Evolutionary conservation across 2,113 vertebrate species (phyloP), one percentile per base, ranked within the genome.

Genomic region (Dermatemys mawii): DNA sequence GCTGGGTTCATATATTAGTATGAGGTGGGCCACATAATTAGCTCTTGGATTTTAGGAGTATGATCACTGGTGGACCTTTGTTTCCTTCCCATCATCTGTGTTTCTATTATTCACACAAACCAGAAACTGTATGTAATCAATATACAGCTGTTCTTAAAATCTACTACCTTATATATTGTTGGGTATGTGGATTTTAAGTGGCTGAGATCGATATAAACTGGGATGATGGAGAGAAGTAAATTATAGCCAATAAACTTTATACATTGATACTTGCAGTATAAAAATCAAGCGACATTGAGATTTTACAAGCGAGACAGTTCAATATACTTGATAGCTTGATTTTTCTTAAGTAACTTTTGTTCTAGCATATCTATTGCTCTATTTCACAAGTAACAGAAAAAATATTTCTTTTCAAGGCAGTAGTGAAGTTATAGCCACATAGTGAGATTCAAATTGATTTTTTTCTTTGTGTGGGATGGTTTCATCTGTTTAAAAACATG

Each of bases 391-490:
- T 51, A 27, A 67, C 81, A 87, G 86, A 86, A 2, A 57, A 75
- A 81, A 81, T 82, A 63, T 78, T 93, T 86, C 27, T 89, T 86
- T 90, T 89, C 38, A 85, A 85, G 48, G 17, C 44, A 60, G 24
- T 32, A 54, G 26, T 82, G 29, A 63, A 88, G 19, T 82, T 89
- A 67, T 12, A 79, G 53, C 54, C 81, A 87, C 54, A 86, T 10
- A 78, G 55, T 87, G 80, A 95, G 78, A 87, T 46, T 78, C 27
- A 94, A 91, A 96, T 54, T 16, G 44, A 95, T 94, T 94, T 89
- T 27, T n/a, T 89, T 85, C 90, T 75, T 70, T 51, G 48, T 67
- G 6, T 29, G 16, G 4, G 51, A n/a, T 87, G 19, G 16, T 94
- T 94, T 96, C 86, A 84, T 88, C 81, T 88, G 2, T 81, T 92